phyloP scores from a whole-genome alignment of 2,113 vertebrate species.

The Zosterops pallidus region DNA sequence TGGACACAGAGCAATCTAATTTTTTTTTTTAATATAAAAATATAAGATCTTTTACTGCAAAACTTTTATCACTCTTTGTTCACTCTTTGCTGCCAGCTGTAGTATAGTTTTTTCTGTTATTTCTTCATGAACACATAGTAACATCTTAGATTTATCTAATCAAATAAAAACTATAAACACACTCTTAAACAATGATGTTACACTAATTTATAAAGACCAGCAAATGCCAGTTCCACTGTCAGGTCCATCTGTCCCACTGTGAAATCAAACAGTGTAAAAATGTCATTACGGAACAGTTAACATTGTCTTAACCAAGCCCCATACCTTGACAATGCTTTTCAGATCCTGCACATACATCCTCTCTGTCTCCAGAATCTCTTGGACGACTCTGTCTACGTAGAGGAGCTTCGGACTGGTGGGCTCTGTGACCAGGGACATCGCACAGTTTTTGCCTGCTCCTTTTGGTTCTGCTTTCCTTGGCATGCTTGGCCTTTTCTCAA shows the following conservation, averaged over 20 bases:
- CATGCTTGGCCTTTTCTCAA: constrained; percentile 35
- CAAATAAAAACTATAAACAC: neutral
- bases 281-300: neutral
- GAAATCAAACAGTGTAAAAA: neutral
- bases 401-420: constrained; percentile 83
- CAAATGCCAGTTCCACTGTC: neutral
- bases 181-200: neutral
- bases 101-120: neutral
- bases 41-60: neutral
- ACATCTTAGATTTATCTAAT: neutral
- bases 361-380: constrained; percentile 96
- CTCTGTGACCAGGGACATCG: constrained; percentile 49
- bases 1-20: neutral
- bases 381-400: constrained; percentile 94
- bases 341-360: constrained; percentile 95
- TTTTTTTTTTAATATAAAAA: neutral
- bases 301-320: neutral
- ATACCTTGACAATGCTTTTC: constrained; percentile 93
- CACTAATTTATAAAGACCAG: neutral
- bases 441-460: constrained; percentile 68
- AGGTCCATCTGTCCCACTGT: neutral
- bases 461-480: constrained; percentile 66
- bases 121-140: neutral
- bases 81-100: neutral
- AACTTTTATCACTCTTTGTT: neutral